Evolutionary conservation across 2,888 invertebrate genomes (phyloP).

Genomic region (Drosophila peninsularis): DNA sequence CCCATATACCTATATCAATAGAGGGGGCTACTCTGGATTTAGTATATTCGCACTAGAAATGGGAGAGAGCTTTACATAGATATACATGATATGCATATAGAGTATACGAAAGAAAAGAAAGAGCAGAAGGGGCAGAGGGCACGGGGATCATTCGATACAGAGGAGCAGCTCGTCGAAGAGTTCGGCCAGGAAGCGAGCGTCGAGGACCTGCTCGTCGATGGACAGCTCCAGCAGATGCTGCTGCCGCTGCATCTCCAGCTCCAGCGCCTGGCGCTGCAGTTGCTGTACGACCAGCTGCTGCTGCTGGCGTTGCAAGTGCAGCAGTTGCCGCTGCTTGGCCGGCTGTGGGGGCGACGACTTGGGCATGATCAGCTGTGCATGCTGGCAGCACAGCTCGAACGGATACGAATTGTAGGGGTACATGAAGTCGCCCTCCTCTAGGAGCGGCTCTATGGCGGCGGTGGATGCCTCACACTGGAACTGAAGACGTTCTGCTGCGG

Average conservation of each 20-base stretch:
- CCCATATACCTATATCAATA: too few species aligned
- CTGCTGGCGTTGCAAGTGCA: background rate
- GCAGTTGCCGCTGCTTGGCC: background rate
- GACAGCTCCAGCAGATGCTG: background rate
- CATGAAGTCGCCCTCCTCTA: background rate
- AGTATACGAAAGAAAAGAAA: background rate
- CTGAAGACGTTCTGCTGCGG: too few species aligned
- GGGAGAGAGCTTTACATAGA: background rate
- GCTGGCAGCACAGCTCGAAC: background rate
- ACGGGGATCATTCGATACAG: background rate
- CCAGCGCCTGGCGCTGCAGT: background rate
- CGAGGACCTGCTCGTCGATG: conserved; percentile 1
- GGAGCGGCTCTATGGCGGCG: background rate
- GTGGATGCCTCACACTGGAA: background rate
- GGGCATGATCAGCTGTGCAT: background rate
- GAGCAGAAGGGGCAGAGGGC: background rate
- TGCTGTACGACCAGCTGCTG: too few species aligned
- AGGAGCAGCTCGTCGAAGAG: conserved; percentile 13
- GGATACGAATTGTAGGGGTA: conserved; percentile 7
- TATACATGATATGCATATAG: background rate
- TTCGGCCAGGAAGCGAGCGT: conserved; percentile 12
- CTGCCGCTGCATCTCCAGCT: background rate
- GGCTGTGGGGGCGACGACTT: background rate
- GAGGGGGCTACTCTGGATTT: too few species aligned
- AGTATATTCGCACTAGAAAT: background rate